Evolutionary conservation across 2,797 vertebrate species (phyloP), one percentile per base, ranked within the genome.

Genomic region (Cacajao melanocephalus): DNA sequence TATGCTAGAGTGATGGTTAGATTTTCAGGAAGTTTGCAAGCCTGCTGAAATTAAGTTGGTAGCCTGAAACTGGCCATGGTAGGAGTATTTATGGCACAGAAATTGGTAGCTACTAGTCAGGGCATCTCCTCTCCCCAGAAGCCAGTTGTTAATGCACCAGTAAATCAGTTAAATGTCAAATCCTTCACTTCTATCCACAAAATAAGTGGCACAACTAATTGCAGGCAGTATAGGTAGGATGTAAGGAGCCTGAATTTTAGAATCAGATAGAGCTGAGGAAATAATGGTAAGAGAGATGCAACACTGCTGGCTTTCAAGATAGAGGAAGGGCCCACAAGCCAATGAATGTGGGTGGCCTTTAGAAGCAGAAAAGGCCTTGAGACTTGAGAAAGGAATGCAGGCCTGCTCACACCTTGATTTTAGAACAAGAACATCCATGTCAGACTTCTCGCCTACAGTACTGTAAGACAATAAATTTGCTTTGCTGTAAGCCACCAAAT

Each of bases 41-140:
- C 48, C 73, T 73, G 36, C 39, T 96, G 39, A 85, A 95, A 96
- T 94, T 80, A 94, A 52, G 3, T n/a, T 89, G 72, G 58, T 88
- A 92, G 70, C 39, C 84, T 88, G 70, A 95, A 96, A 96, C 48
- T 92, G 64, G 58, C 46, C 92, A 70, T 0, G 10, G 52, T 15
- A 64, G 57, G 24, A 89, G 24, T 64, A 70, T 83, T 94, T 86
- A 93, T 86, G 80, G n/a, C 41, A 58, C 14, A 89, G 33, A 97
- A 93, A 78, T 33, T 73, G 85, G 80, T 81, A 96, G 61, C 22
- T 81, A 61, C 24, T 46, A 88, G 57, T 64, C 17, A 33, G 57
- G 15, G 55, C 64, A 92, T 86, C 13, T 7, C n/a, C 44, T 30
- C 22, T 30, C 12, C 20, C 73, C 12, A 55, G 55, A 36, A 88